Evolutionary conservation across 2,113 vertebrate species (phyloP).

Genomic region (Tonatia bakeri): DNA sequence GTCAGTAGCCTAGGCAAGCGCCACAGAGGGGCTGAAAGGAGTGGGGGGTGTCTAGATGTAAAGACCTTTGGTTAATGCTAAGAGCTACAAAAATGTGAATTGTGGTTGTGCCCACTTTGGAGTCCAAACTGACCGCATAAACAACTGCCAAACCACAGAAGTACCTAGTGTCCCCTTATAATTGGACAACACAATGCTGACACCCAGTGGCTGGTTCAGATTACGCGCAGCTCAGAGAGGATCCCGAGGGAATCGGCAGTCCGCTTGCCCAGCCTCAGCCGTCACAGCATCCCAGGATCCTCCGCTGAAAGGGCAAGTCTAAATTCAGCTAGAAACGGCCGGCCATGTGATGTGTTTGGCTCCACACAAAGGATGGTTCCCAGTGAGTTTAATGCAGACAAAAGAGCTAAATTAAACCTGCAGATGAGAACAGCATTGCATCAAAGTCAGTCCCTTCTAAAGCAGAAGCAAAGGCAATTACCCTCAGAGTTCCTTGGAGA

Average conservation of each 20-base stretch:
- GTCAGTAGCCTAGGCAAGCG: neutral
- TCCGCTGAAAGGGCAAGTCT: constrained; percentile 60
- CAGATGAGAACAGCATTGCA: constrained; percentile 25
- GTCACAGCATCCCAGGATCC: neutral
- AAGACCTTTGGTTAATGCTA: neutral
- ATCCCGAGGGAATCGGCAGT: neutral
- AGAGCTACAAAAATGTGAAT: neutral
- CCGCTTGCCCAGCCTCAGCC: neutral
- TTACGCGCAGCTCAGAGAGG: neutral
- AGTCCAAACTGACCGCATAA: neutral
- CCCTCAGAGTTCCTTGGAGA: constrained; percentile 10
- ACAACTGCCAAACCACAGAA: neutral
- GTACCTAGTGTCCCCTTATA: neutral
- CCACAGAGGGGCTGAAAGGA: neutral
- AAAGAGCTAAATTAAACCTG: constrained; percentile 69
- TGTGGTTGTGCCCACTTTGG: neutral
- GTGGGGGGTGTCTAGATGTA: too few species aligned
- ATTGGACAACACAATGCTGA: constrained; percentile 66
- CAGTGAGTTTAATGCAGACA: constrained; percentile 44
- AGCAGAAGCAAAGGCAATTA: constrained; percentile 59
- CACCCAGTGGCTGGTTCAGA: constrained; percentile 54
- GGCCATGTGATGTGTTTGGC: constrained; percentile 40
- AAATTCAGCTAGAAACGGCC: constrained; percentile 41
- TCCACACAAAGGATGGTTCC: constrained; percentile 35
- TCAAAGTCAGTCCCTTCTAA: constrained; percentile 44